Evolutionary conservation across 2,797 vertebrate genomes (phyloP).

Genomic region (Aphelocoma californica): DNA sequence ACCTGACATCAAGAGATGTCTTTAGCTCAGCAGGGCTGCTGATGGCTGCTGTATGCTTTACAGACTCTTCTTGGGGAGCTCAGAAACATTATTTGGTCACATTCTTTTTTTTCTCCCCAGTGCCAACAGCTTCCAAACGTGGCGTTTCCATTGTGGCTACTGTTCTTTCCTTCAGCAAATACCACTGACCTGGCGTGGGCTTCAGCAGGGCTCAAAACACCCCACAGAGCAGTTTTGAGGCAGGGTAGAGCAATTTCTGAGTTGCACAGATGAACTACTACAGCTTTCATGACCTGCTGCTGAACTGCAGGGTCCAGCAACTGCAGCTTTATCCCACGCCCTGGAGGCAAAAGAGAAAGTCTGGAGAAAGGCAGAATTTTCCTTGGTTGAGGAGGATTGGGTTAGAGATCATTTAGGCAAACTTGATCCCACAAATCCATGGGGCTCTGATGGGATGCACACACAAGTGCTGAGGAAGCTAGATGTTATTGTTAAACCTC

Average conservation of each 20-base stretch:
- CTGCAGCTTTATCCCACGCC: neutral
- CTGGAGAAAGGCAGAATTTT: neutral
- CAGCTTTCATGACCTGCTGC: neutral
- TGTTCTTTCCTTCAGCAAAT: neutral
- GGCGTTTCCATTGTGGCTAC: fast-evolving
- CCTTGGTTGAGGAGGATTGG: neutral
- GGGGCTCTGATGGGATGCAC: neutral
- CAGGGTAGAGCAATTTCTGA: neutral
- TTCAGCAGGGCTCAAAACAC: neutral
- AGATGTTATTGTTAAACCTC: neutral
- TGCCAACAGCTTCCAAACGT: neutral
- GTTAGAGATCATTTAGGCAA: neutral
- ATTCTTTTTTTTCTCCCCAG: neutral
- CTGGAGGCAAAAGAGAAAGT: neutral
- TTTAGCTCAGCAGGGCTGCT: neutral
- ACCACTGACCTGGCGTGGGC: fast-evolving
- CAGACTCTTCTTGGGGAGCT: neutral
- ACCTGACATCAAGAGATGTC: neutral
- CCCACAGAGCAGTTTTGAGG: neutral
- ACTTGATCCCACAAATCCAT: neutral
- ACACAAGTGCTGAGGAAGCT: neutral
- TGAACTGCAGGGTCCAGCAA: neutral
- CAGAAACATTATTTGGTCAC: neutral
- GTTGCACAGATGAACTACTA: neutral
- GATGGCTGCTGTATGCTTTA: neutral